These are phyloP conservation scores for Dipodomys stephensi DNA, from an alignment of 2,113 vertebrate genomes.

Conservation along the genomic window DNA sequence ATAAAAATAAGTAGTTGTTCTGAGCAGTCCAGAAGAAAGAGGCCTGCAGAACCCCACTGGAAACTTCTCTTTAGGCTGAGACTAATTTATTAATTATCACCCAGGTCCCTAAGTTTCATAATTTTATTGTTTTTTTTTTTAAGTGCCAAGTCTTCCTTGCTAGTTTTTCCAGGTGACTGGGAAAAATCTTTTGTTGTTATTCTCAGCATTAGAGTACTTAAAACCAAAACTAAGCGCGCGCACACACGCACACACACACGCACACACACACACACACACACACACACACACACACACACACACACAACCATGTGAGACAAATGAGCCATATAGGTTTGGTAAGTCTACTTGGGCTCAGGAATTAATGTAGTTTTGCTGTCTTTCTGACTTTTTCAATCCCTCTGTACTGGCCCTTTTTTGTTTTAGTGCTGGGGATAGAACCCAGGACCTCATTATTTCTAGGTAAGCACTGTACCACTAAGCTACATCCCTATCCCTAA, in stretches of 20 bases:
- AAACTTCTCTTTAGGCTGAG: not conserved
- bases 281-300: too few species aligned
- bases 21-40: not conserved
- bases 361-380: not conserved
- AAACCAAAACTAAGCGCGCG: too few species aligned
- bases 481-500: not conserved
- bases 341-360: not conserved
- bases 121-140: constrained; percentile 6
- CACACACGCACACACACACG: too few species aligned
- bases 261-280: too few species aligned
- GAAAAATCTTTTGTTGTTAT: constrained; percentile 32
- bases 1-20: not conserved
- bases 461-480: not conserved
- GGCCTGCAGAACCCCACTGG: not conserved
- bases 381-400: not conserved
- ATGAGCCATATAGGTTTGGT: constrained; percentile 19
- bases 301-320: not conserved
- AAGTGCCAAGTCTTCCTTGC: not conserved
- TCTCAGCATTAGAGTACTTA: not conserved
- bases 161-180: not conserved
- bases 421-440: not conserved
- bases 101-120: not conserved
- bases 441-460: not conserved
- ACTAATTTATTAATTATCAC: not conserved
- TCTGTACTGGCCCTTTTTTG: not conserved